phyloP scores from a whole-genome alignment of 2,113 vertebrate genomes.

The Drymodes brunneopygia region DNA sequence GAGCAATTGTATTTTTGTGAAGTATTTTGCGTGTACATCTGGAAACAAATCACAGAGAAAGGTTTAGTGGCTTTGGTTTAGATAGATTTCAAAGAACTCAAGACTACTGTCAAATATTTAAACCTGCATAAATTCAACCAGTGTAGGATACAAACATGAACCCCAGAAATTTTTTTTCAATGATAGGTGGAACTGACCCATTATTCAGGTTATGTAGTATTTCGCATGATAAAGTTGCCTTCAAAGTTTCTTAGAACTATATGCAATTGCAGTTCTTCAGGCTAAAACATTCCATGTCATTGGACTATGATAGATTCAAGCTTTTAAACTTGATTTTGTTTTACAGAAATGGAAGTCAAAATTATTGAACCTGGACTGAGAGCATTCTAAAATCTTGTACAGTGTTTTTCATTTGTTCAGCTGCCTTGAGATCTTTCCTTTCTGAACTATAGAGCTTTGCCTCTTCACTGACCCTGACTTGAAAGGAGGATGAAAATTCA shows the following conservation, averaged over 20 bases:
- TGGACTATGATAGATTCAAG: neutral
- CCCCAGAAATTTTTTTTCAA: neutral
- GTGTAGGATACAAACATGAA: neutral
- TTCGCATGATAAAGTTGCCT: neutral
- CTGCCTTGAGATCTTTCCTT: neutral
- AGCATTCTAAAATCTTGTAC: neutral
- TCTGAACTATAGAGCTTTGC: neutral
- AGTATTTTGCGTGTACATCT: conserved; percentile 8
- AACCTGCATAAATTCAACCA: neutral
- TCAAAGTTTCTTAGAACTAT: neutral
- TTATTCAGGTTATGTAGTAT: neutral
- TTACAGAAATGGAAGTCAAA: neutral
- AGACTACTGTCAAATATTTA: neutral
- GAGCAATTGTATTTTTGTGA: conserved; percentile 33
- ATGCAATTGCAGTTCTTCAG: neutral
- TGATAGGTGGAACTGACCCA: neutral
- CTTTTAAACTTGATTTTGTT: neutral
- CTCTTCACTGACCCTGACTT: neutral
- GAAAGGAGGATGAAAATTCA: neutral
- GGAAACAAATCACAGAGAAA: conserved; percentile 39
- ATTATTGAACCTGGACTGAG: neutral
- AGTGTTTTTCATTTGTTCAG: neutral
- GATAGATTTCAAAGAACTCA: neutral
- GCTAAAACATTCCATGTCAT: neutral
- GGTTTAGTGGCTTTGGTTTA: conserved; percentile 5